Evolutionary conservation across 92 coral and sea anemone genomes (phyloP).

Genomic region (Zoanthus solanderi): DNA sequence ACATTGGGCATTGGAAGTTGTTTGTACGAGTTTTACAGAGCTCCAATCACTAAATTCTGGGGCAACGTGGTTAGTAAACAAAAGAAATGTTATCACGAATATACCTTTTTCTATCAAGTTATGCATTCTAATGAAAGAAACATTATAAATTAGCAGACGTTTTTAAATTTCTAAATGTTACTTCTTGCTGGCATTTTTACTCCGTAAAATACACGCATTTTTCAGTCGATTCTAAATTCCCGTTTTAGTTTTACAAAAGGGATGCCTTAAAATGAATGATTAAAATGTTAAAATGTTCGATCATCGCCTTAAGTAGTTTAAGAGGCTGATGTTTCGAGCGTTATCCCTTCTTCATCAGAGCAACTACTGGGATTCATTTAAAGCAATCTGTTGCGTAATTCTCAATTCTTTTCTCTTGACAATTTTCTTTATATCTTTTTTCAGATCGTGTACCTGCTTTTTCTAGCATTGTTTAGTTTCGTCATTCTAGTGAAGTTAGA

Average conservation of each 20-base stretch:
- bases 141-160: too few relatives aligned
- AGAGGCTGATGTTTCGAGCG: too few relatives aligned
- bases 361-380: neutral
- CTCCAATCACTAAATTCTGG: slow-evolving; percentile 92
- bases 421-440: neutral
- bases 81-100: neutral
- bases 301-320: too few relatives aligned
- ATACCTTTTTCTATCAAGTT: neutral
- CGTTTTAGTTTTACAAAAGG: too few relatives aligned
- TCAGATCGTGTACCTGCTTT: slow-evolving; percentile 76
- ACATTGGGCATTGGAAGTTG: slow-evolving; percentile 53
- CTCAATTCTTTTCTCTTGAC: neutral
- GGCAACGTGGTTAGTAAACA: slow-evolving; percentile 75
- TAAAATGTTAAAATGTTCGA: too few relatives aligned
- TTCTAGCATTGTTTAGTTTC: slow-evolving; percentile 71
- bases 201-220: too few relatives aligned
- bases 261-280: too few relatives aligned
- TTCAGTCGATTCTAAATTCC: too few relatives aligned
- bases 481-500: slow-evolving; percentile 68
- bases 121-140: too few relatives aligned
- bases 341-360: too few relatives aligned
- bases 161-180: too few relatives aligned
- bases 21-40: slow-evolving; percentile 76
- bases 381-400: neutral
- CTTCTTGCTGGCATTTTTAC: too few relatives aligned